Conservation (phyloP, 2,888 invertebrate species). For the Mesoligia furuncula region DNA sequence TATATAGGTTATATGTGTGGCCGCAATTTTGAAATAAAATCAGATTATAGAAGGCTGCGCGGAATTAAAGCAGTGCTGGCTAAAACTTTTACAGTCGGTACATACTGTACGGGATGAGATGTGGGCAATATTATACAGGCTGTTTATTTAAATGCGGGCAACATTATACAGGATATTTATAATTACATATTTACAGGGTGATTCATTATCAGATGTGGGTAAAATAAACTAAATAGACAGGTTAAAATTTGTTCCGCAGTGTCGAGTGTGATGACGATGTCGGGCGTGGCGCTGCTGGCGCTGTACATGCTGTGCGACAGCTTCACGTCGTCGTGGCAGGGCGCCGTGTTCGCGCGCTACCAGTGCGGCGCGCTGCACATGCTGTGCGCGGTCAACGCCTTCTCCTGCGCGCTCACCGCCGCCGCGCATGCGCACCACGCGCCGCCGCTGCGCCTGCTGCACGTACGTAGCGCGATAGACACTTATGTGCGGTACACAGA, state of each 20-base stretch:
- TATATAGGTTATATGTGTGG: no score
- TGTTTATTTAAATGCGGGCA: not conserved
- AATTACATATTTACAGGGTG: not conserved
- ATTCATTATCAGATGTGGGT: not conserved
- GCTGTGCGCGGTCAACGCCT: constrained; percentile 96
- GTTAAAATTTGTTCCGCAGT: constrained; percentile 19
- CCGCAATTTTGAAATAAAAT: no score
- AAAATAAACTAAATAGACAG: not conserved
- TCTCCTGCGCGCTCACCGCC: constrained; percentile 97
- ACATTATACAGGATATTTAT: not conserved
- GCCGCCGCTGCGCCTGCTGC: constrained; percentile 85
- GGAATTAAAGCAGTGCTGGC: no score
- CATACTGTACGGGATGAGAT: not conserved
- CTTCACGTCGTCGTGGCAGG: constrained; percentile 99
- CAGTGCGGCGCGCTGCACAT: constrained; percentile 80
- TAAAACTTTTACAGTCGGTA: no score
- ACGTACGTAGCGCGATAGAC: constrained; percentile 39
- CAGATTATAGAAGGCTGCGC: no score
- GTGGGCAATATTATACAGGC: not conserved
- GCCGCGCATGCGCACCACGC: constrained; percentile 94
- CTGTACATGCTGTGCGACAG: constrained; percentile 98
- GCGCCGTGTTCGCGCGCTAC: constrained; percentile 95
- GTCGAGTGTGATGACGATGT: constrained; percentile 91
- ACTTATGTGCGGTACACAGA: not conserved
- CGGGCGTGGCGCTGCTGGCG: constrained; percentile 95